phyloP scores from a whole-genome alignment of 1,140 invertebrate species.

The Aphidius gifuensis region DNA sequence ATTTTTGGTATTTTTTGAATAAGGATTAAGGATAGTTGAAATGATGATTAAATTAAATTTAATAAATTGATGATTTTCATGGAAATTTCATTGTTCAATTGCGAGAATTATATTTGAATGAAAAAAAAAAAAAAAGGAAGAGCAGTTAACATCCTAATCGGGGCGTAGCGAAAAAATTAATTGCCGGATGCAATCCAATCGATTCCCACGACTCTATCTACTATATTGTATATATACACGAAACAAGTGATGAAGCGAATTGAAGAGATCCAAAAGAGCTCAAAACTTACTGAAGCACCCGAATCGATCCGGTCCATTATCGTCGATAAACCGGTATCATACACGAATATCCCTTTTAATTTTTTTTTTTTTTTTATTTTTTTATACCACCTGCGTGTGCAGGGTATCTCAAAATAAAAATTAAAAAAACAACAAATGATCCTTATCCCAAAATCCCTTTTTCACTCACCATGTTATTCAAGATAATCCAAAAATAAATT shows the following conservation, averaged over 20 bases:
- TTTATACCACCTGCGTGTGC: too few species aligned
- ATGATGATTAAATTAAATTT: too few species aligned
- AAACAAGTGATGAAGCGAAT: not conserved
- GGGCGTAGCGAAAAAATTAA: constrained; percentile 25
- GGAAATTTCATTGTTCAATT: too few species aligned
- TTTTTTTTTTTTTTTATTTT: not conserved
- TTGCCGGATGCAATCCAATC: constrained; percentile 29
- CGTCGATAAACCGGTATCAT: constrained; percentile 14
- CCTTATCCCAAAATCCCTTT: too few species aligned
- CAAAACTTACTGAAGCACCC: constrained; percentile 13
- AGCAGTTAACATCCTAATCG: constrained; percentile 6
- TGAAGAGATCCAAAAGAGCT: too few species aligned
- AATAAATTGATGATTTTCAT: too few species aligned
- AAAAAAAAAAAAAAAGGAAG: constrained; percentile 4
- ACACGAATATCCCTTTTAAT: not conserved
- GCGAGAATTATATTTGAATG: not conserved
- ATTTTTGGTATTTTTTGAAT: too few species aligned
- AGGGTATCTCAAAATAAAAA: too few species aligned
- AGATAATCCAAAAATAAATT: too few species aligned
- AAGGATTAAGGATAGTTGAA: too few species aligned
- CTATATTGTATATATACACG: not conserved
- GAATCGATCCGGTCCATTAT: constrained; percentile 21
- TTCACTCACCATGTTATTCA: too few species aligned
- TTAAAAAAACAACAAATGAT: not conserved
- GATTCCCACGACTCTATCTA: constrained; percentile 24